Conservation (phyloP, 2,888 invertebrate species). For the Epicampocera succincta region DNA sequence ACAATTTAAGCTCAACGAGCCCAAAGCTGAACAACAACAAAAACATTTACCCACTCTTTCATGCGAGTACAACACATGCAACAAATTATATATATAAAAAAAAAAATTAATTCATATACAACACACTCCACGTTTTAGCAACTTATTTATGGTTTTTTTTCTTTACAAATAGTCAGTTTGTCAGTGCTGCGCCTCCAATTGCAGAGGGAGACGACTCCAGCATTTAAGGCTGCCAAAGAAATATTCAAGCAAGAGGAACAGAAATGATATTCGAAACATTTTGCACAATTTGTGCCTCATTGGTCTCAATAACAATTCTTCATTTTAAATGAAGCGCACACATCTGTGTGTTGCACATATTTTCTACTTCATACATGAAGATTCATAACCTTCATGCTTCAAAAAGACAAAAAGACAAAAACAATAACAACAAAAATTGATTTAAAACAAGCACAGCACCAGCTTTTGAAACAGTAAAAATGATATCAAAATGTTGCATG, state of each 20-base stretch:
- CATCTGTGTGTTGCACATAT: conserved; percentile 41
- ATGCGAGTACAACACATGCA: conserved; percentile 27
- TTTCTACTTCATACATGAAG: conserved; percentile 55
- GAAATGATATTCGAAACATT: conserved; percentile 74
- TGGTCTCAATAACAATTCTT: conserved; percentile 79
- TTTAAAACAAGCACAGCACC: neutral
- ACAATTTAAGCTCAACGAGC: conserved; percentile 59
- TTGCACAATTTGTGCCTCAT: conserved; percentile 80
- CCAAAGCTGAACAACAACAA: conserved; percentile 1
- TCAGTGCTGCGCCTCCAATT: conserved; percentile 3
- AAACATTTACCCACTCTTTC: neutral
- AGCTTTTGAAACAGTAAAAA: conserved; percentile 29
- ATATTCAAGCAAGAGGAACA: conserved; percentile 13
- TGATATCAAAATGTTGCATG: conserved; percentile 55
- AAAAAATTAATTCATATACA: conserved; percentile 40
- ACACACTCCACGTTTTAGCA: conserved; percentile 29
- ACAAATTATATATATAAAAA: conserved; percentile 48
- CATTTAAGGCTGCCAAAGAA: conserved; percentile 31
- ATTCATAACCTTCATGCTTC: conserved; percentile 61
- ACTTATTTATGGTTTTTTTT: neutral
- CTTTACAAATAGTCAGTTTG: neutral
- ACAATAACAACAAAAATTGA: conserved; percentile 3
- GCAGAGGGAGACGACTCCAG: conserved; percentile 40
- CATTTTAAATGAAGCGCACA: conserved; percentile 74
- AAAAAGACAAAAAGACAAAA: conserved; percentile 8